phyloP scores from a whole-genome alignment of 2,797 vertebrate genomes.

The Spinibarbus caldwelli region DNA sequence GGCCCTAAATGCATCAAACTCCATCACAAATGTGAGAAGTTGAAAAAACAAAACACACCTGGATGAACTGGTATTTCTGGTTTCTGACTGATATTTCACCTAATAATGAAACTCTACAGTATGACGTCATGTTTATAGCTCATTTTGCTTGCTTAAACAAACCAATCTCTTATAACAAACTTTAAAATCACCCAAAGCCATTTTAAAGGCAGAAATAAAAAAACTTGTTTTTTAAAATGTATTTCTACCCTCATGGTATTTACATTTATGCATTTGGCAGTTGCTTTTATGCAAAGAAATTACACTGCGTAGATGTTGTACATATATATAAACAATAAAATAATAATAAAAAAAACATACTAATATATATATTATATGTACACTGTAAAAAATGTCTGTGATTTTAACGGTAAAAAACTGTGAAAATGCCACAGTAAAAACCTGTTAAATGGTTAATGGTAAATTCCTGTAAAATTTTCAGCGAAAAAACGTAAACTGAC shows the following conservation, averaged over 20 bases:
- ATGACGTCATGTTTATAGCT: background rate
- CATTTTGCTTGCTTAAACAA: too few relatives aligned
- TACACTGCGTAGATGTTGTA: background rate
- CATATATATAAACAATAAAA: too few relatives aligned
- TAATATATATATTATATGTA: too few relatives aligned
- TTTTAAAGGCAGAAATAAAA: background rate
- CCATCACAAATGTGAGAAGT: background rate
- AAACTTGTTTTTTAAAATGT: background rate
- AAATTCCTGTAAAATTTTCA: too few relatives aligned
- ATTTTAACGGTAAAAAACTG: too few relatives aligned
- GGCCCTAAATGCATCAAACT: background rate
- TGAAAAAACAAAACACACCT: background rate
- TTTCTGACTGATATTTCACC: background rate
- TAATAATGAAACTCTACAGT: background rate
- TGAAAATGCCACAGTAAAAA: too few relatives aligned
- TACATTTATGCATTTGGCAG: background rate
- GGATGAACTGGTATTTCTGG: background rate
- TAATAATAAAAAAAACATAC: too few relatives aligned
- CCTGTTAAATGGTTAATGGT: too few relatives aligned
- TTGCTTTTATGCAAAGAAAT: background rate
- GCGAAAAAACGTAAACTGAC: too few relatives aligned
- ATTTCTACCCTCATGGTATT: background rate
- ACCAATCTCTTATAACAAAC: too few relatives aligned
- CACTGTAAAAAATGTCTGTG: too few relatives aligned
- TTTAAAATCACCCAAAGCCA: background rate